Evolutionary conservation across 2,113 vertebrate genomes (phyloP), one percentile per base, ranked within the genome.

Genomic region (Crotalus viridis): DNA sequence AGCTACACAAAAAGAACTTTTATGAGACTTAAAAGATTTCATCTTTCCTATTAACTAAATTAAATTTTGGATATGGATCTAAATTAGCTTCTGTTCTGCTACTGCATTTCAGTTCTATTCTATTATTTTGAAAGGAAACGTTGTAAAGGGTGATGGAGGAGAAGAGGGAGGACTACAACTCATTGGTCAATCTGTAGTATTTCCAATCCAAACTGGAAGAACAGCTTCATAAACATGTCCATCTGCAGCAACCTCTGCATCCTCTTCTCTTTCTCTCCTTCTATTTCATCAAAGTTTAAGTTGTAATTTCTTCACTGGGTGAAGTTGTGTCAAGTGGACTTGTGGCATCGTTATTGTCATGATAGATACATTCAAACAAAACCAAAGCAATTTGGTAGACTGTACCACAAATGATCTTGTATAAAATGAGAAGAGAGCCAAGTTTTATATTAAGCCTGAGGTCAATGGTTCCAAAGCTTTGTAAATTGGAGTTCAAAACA

Each of bases 391-490:
- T 87, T 51, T 28, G 26, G 46, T 87, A 51, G 12, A 87, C 22
- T 51, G 10, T 51, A 87, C 10, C 51, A 51, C 85, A 87, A 87
- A 52, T 81, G 74, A 81, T 43, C 85, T 12, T 5, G 9, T 28
- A 52, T 12, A 26, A 28, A 28, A 87, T 52, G 54, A 10, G 21
- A 56, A 59, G 12, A 89, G 55, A 26, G 33, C 12, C 39, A 95
- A 92, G 94, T 96, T 97, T 95, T 33, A 39, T 43, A 33, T 81
- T 43, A 21, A 43, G n/a, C 33, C 93, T 95, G 39, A 39, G 92
- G 94, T n/a, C n/a, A 89, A 92, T 91, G 96, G 95, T 92, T 94
- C 90, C 56, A 94, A 74, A 94, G 74, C 21, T 96, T 97, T 94
- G 95, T 86, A 87, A 93, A 92, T 93, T 91, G 96, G 91, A 91